These are phyloP conservation scores for Pseudoatta argentina DNA, from an alignment of 1,140 invertebrate species.

Conservation along the genomic window DNA sequence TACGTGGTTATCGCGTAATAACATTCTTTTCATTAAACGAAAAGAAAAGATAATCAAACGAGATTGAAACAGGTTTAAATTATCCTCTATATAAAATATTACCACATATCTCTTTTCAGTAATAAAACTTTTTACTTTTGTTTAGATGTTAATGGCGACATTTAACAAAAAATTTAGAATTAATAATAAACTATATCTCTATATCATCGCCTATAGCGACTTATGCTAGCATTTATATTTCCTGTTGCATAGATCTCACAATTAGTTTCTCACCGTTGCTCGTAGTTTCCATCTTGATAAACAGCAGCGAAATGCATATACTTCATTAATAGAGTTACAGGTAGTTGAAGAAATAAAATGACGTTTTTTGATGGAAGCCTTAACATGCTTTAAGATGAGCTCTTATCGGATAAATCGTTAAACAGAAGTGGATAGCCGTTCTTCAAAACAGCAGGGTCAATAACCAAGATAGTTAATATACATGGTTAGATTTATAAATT, in stretches of 20 bases:
- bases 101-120: background rate
- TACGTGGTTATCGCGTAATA: background rate
- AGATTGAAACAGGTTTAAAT: constrained; percentile 9
- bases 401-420: constrained; percentile 7
- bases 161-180: constrained; percentile 6
- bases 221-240: background rate
- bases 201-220: constrained; percentile 11
- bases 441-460: constrained; percentile 8
- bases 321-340: constrained; percentile 14
- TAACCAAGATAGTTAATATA: background rate
- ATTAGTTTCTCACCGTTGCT: constrained; percentile 4
- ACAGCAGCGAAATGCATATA: background rate
- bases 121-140: background rate
- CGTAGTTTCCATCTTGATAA: constrained; percentile 51
- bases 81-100: background rate
- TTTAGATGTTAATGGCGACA: background rate
- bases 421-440: background rate
- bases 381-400: background rate
- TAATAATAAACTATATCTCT: background rate
- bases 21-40: background rate
- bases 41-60: background rate
- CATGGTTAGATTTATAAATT: background rate
- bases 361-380: constrained; percentile 24
- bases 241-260: constrained; percentile 2
- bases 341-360: constrained; percentile 25